A percentile compares a stretch with the other conserved stretches of the same genome.
Evolutionary conservation across 2,797 vertebrate species (phyloP).

Genomic region (Rhinophrynus dorsalis): DNA sequence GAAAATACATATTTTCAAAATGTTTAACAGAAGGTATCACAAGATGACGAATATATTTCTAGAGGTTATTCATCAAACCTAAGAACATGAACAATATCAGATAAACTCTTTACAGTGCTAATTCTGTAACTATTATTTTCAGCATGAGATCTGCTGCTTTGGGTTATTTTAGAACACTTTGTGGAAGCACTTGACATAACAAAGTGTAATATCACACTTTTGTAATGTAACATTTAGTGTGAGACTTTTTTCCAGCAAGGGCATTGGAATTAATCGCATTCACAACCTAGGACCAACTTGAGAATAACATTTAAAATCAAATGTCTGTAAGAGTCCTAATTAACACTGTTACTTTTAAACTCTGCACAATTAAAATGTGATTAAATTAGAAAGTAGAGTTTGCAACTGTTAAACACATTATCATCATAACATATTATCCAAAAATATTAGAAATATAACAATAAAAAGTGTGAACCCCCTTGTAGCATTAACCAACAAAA

Average conservation of each 20-base stretch:
- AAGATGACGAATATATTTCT: neutral
- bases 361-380: too few relatives aligned
- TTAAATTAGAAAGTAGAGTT: too few relatives aligned
- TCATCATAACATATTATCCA: too few relatives aligned
- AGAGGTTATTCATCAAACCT: neutral
- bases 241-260: neutral
- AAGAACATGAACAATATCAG: neutral
- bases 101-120: neutral
- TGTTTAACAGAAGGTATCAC: neutral
- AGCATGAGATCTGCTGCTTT: too few relatives aligned
- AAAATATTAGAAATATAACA: too few relatives aligned
- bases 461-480: too few relatives aligned
- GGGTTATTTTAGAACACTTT: too few relatives aligned
- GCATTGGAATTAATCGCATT: constrained; percentile 2
- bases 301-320: neutral
- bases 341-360: neutral
- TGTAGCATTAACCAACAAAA: too few relatives aligned
- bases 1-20: too few relatives aligned
- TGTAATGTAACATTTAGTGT: constrained; percentile 1
- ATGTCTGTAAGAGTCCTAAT: neutral
- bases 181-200: neutral
- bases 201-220: constrained; percentile 14
- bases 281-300: neutral
- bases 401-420: too few relatives aligned
- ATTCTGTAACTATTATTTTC: neutral